A percentile compares a stretch with the other conserved stretches of the same genome.
These are phyloP conservation scores for Ormia ochracea DNA, from an alignment of 2,888 invertebrate species.

Conservation along the genomic window DNA sequence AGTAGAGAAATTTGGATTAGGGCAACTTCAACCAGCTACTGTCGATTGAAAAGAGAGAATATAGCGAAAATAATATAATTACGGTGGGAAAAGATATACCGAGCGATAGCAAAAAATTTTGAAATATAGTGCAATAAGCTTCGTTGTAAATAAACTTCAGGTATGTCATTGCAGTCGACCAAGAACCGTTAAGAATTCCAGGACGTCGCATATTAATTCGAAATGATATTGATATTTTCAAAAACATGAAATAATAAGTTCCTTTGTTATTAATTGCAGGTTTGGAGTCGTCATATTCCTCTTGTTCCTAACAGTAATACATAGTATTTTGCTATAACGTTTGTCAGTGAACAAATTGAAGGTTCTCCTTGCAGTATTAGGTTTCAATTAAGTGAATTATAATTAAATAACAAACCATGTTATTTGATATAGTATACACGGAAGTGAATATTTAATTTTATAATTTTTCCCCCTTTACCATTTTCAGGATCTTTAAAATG, in stretches of 20 bases:
- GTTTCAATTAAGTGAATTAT: conserved; percentile 72
- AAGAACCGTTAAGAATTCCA: conserved; percentile 82
- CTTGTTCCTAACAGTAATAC: conserved; percentile 70
- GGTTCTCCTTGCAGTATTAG: conserved; percentile 74
- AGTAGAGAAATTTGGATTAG: too few species aligned
- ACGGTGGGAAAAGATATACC: too few species aligned
- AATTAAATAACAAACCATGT: conserved; percentile 70
- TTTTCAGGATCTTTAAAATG: background rate
- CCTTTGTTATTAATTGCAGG: too few species aligned
- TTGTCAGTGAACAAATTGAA: conserved; percentile 76
- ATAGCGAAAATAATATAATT: too few species aligned
- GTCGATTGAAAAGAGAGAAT: too few species aligned
- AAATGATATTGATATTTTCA: conserved; percentile 74
- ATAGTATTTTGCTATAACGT: conserved; percentile 78
- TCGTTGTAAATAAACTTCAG: conserved; percentile 60
- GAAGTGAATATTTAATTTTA: background rate
- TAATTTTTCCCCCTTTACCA: background rate
- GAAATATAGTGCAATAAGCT: background rate
- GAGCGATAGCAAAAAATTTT: too few species aligned
- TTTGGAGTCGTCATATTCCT: conserved; percentile 77
- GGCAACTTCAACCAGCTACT: too few species aligned
- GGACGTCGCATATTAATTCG: conserved; percentile 78
- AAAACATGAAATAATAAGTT: too few species aligned
- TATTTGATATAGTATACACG: conserved; percentile 70
- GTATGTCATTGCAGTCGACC: conserved; percentile 81